phyloP scores from a whole-genome alignment of 1,140 invertebrate genomes.

The Drosophila punjabiensis region DNA sequence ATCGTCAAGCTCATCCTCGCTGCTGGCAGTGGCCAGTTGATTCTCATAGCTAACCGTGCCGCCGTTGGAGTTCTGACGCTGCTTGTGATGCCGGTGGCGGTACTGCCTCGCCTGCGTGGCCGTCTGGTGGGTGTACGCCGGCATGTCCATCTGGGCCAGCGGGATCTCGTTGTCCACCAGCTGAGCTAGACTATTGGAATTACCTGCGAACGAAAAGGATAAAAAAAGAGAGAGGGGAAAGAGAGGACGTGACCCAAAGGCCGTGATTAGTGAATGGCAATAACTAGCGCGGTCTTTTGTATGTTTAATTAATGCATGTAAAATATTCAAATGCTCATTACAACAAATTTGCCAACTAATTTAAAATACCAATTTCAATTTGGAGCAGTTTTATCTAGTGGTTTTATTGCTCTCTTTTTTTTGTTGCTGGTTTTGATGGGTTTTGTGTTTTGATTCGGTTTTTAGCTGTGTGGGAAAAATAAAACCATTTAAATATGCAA shows the following conservation, averaged over 20 bases:
- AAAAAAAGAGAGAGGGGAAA: constrained; percentile 7
- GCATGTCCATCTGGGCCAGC: constrained; percentile 86
- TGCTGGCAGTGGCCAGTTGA: constrained; percentile 67
- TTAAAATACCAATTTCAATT: constrained; percentile 75
- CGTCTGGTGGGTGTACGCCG: constrained; percentile 68
- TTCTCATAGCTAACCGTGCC: constrained; percentile 69
- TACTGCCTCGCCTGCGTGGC: constrained; percentile 70
- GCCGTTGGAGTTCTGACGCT: constrained; percentile 59
- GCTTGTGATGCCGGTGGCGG: constrained; percentile 76
- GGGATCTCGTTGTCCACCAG: constrained; percentile 88
- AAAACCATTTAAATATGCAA: constrained; percentile 63
- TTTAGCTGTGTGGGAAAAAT: constrained; percentile 39
- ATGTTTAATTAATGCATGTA: constrained; percentile 72
- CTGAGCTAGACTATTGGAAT: constrained; percentile 88
- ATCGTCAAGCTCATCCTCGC: constrained; percentile 73
- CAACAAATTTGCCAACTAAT: constrained; percentile 82
- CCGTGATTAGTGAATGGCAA: constrained; percentile 30
- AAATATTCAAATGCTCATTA: constrained; percentile 74
- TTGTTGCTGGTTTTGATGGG: constrained; percentile 27
- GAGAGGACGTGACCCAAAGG: constrained; percentile 5
- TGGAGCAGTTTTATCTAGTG: constrained; percentile 57
- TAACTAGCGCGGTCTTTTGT: constrained; percentile 26
- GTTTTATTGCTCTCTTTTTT: constrained; percentile 42
- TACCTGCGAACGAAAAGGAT: constrained; percentile 85
- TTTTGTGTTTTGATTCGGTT: constrained; percentile 38